Evolutionary conservation across 1,140 invertebrate species (phyloP).

Genomic region (Procambarus virginalis): DNA sequence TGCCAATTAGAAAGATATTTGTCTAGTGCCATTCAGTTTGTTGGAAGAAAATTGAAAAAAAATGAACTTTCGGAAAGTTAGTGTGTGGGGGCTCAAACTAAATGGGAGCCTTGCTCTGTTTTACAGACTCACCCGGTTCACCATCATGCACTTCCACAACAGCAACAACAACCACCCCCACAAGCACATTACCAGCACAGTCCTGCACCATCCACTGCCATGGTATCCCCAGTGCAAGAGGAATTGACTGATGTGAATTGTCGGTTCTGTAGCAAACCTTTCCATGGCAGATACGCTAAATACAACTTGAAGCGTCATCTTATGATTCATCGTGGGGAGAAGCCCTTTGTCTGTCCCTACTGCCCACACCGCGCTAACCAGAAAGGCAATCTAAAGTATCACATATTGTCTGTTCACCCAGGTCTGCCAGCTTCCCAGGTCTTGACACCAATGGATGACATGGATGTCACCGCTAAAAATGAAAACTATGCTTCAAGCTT

Average conservation of each 20-base stretch:
- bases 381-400: constrained; percentile 71
- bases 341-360: constrained; percentile 73
- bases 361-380: constrained; percentile 73
- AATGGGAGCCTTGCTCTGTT: constrained; percentile 56
- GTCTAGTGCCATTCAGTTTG: neutral
- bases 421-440: constrained; percentile 15
- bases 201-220: neutral
- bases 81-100: constrained; percentile 36
- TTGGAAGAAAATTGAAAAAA: neutral
- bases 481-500: constrained; percentile 1
- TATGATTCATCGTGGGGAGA: constrained; percentile 69
- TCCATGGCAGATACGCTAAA: constrained; percentile 55
- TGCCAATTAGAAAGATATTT: neutral
- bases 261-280: constrained; percentile 64
- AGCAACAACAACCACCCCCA: constrained; percentile 34
- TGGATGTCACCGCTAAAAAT: neutral
- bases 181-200: constrained; percentile 18
- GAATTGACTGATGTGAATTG: constrained; percentile 40
- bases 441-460: neutral
- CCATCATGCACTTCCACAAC: constrained; percentile 43
- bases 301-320: constrained; percentile 72
- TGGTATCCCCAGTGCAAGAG: constrained; percentile 21
- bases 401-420: constrained; percentile 60
- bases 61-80: neutral
- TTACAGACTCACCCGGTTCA: constrained; percentile 89